Conservation (phyloP, 2,888 invertebrate species). For the Baccha elongata region DNA sequence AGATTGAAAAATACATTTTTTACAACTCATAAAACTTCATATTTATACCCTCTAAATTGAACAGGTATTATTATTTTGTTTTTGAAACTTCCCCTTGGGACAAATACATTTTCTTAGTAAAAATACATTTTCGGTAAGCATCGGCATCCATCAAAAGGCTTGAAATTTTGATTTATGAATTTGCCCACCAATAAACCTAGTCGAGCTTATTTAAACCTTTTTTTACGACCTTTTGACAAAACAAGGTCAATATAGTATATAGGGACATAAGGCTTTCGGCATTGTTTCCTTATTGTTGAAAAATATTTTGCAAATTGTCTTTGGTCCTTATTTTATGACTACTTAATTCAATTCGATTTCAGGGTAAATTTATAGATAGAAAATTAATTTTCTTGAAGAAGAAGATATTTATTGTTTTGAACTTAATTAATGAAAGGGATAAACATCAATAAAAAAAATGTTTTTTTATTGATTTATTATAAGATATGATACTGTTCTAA, state of each 20-base stretch:
- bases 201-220: constrained; percentile 23
- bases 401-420: constrained; percentile 9
- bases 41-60: constrained; percentile 21
- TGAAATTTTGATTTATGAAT: constrained; percentile 35
- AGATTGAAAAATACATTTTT: constrained; percentile 21
- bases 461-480: not conserved
- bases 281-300: not conserved
- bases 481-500: not conserved
- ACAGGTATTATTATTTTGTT: constrained; percentile 11
- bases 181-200: constrained; percentile 36
- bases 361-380: constrained; percentile 2
- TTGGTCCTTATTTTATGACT: constrained; percentile 29
- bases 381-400: constrained; percentile 22
- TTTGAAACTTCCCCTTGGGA: constrained; percentile 11
- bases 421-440: not conserved
- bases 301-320: not conserved
- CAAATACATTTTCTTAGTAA: not conserved
- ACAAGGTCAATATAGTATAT: constrained; percentile 24
- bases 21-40: constrained; percentile 34
- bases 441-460: not conserved
- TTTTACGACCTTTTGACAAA: constrained; percentile 16
- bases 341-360: constrained; percentile 29
- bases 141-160: constrained; percentile 12
- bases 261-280: constrained; percentile 11
- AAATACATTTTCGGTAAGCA: not conserved